Evolutionary conservation across 2,888 invertebrate species (phyloP).

Genomic region (Drosophila cracens): DNA sequence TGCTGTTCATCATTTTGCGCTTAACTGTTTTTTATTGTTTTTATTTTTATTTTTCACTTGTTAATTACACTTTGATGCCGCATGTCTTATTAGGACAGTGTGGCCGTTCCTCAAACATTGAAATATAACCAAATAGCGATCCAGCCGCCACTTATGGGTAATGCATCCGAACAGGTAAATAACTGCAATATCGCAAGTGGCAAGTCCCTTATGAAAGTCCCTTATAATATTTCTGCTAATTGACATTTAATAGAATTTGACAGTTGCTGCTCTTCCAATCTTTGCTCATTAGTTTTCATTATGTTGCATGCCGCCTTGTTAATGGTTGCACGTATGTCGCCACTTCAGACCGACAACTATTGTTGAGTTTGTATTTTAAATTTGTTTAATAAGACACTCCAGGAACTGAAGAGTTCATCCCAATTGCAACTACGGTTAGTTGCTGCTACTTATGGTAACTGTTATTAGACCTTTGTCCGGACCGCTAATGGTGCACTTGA

Average conservation of each 20-base stretch:
- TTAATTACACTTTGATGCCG: too few relatives aligned
- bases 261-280: background rate
- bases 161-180: too few relatives aligned
- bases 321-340: background rate
- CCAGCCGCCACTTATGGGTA: too few relatives aligned
- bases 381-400: background rate
- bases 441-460: constrained; percentile 41
- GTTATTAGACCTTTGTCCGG: constrained; percentile 38
- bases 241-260: constrained; percentile 1
- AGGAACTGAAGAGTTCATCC: background rate
- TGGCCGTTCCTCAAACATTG: too few relatives aligned
- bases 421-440: constrained; percentile 31
- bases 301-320: background rate
- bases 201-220: too few relatives aligned
- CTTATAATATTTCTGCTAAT: background rate
- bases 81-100: too few relatives aligned
- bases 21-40: too few relatives aligned
- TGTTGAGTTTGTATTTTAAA: background rate
- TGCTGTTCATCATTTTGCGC: background rate
- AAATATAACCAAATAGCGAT: too few relatives aligned
- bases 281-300: background rate
- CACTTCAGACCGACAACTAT: background rate
- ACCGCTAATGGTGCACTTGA: constrained; percentile 45
- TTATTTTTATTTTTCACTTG: too few relatives aligned
- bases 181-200: too few relatives aligned